These are phyloP conservation scores for Chrysopa pallens DNA, from an alignment of 1,140 invertebrate genomes.

Conservation along the genomic window DNA sequence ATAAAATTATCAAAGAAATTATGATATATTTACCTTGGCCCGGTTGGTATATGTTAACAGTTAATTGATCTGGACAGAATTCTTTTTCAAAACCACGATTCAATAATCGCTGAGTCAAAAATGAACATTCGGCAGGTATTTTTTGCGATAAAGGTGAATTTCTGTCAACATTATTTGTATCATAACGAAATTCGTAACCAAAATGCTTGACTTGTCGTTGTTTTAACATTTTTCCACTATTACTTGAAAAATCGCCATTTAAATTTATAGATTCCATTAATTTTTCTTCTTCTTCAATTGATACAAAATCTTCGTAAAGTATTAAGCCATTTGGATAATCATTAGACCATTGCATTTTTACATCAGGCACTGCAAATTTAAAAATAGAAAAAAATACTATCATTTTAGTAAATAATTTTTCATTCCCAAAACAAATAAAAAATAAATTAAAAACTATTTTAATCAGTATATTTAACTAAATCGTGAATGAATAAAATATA, in stretches of 20 bases:
- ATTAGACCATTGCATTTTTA: too few relatives aligned
- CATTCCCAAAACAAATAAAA: too few relatives aligned
- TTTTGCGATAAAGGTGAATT: conserved; percentile 39
- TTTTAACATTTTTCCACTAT: conserved; percentile 38
- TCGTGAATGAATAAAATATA: too few relatives aligned
- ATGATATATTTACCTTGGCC: conserved; percentile 88
- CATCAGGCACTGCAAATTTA: too few relatives aligned
- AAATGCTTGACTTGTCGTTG: conserved; percentile 81
- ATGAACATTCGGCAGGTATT: conserved; percentile 52
- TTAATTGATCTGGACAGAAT: conserved; percentile 70
- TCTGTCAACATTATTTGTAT: conserved; percentile 71
- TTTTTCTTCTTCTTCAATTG: conserved; percentile 44
- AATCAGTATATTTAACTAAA: too few relatives aligned
- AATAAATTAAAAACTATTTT: too few relatives aligned
- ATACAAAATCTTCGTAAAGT: conserved; percentile 57
- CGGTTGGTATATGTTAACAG: conserved; percentile 78
- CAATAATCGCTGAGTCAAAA: conserved; percentile 42
- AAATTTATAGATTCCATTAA: conserved; percentile 45
- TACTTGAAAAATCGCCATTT: conserved; percentile 19
- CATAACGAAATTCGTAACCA: conserved; percentile 88
- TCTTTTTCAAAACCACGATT: conserved; percentile 23
- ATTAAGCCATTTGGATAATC: conserved; percentile 47
- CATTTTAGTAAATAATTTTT: too few relatives aligned
- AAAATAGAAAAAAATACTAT: too few relatives aligned
- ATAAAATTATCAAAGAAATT: too few relatives aligned